Base-by-base conservation (phyloP, 2,888 invertebrate species). In the Mongoloraphidia duomilia region DNA sequence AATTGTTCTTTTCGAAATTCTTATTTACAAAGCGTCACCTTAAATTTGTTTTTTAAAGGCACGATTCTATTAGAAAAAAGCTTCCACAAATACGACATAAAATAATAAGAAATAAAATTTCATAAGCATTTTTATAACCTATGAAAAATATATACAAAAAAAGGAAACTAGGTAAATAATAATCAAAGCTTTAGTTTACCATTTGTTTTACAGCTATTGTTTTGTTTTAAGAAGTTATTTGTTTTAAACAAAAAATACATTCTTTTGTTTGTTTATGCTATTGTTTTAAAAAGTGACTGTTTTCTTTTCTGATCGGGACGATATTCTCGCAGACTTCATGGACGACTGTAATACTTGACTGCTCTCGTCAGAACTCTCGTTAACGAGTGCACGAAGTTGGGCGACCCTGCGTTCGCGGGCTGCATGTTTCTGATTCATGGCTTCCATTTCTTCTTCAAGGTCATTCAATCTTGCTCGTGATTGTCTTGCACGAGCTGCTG, bases 381-480 rank as follows among this genome's bases (percentile, higher is more conserved):
- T 81, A 13, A 85, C 77, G 33, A 86, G 64, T 1, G 82, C 80
- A 47, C 80, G 73, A 34, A 86, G 74, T 47, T 81, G 77, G 1
- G 82, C 82, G 2, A 80, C 77, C 42, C 85, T 76, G 51, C 79
- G 77, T 61, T 86, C 85, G 54, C 85, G 74, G 14, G 77, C 77
- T 1, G 79, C 79, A 58, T 76, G 78, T 59, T 79, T 75, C 59
- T 84, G 82, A 13, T 71, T 77, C 51, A 84, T 66, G 56, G 80
- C 81, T 40, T 79, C 75, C 80, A 85, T 84, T 65, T 87, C 86
- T 45, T 78, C 78, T 60, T 86, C 84, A 41, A 87, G 68, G 59
- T 85, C 84, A 37, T 73, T 74, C 13, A 86, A 68, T 44, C 85
- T 75, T 9, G 82, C 82, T 54, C 80, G 74, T 2, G 80, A 73